Evolutionary conservation across 2,113 vertebrate species (phyloP).

Genomic region (Eubucco bourcierii): DNA sequence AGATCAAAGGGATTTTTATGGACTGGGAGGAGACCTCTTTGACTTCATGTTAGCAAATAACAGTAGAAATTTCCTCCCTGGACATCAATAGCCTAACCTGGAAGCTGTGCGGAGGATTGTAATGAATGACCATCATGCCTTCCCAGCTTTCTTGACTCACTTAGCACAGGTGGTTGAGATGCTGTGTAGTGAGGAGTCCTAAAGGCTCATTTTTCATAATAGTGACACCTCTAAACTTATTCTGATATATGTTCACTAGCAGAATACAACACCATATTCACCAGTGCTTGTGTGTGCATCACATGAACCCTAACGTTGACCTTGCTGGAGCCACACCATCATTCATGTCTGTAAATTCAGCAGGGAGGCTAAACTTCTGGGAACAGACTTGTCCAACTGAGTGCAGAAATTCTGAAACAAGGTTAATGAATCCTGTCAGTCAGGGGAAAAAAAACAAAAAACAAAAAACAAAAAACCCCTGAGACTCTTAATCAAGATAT

Average conservation of each 20-base stretch:
- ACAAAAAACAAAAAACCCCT: not conserved
- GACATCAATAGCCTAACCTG: not conserved
- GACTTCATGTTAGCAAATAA: not conserved
- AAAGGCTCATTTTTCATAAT: not conserved
- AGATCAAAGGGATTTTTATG: constrained; percentile 2
- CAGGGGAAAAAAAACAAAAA: not conserved
- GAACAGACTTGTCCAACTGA: rapidly evolving
- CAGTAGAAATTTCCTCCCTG: not conserved
- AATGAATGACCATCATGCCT: not conserved
- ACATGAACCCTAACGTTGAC: not conserved
- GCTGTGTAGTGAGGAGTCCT: not conserved
- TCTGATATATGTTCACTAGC: rapidly evolving
- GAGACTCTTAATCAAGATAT: not conserved
- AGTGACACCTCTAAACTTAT: not conserved
- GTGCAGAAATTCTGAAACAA: not conserved
- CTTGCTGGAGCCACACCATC: not conserved
- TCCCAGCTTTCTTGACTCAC: not conserved
- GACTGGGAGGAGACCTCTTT: not conserved
- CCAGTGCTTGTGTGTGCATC: not conserved
- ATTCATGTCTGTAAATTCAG: not conserved
- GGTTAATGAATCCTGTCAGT: not conserved
- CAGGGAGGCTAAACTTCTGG: not conserved
- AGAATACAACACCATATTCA: not conserved
- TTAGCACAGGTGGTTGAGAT: not conserved
- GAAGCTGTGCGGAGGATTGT: not conserved